Base-by-base conservation (phyloP, 1,140 invertebrate species). In the Drosophila arizonae region DNA sequence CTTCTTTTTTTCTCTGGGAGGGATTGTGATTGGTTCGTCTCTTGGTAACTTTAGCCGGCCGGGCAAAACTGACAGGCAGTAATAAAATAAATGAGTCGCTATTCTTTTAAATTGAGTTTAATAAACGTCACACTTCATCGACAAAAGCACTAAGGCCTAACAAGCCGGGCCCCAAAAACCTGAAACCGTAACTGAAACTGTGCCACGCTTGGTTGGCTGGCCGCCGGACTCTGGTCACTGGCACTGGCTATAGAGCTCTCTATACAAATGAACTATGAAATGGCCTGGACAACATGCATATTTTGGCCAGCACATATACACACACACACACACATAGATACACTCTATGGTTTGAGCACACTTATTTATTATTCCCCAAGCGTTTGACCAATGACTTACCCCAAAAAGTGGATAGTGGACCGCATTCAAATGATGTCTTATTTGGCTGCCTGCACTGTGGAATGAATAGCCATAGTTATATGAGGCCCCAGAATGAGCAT, bases 91-190 rank as follows among this genome's bases (percentile, higher is more conserved):
- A 88, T 88, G 84, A 88, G 80, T 80, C 84, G 74, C 84, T 79
- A 88, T 88, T 88, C 85, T 88, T 88, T 88, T 88, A 88, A 88
- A 88, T 88, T 88, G 84, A 88, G 84, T 88, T 88, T 88, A 88
- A 88, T 88, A 88, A 88, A 89, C 84, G 84, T 88, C 84, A 88
- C 84, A 88, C 84, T 88, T 84, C 84, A 88, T 88, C 84, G 84
- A 84, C 79, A 80, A 80, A 81, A 77, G 82, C 76, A 88, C 79
- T 79, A 63, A 57, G 63, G 67, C 72, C 73, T 76, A 76, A 56
- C 67, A 51, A 78, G 65, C 51, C 52, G 62, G 30, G 8, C 21
- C 51, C 46, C 26, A 54, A 60, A 72, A 69, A 65, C 67, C 63
- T 65, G 64, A 70, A 57, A 67, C 65, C 58, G 54, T 74, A 57